Base-by-base conservation (phyloP, 1,140 invertebrate genomes). In the Drosophila grimshawi region DNA sequence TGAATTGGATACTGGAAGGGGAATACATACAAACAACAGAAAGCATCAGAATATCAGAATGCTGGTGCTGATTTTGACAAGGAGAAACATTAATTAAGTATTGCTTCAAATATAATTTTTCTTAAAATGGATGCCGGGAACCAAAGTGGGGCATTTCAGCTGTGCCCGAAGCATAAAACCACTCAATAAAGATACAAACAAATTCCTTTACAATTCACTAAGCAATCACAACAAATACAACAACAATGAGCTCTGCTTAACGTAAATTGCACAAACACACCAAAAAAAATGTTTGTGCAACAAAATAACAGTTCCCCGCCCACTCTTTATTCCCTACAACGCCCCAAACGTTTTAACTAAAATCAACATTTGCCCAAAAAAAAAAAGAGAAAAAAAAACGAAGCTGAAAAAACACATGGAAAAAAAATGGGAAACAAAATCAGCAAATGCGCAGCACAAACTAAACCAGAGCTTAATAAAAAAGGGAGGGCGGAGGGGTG, bases 361-460 rank as follows among this genome's bases (percentile, higher is more conserved):
- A 70, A 64, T 75, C 52, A 75, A 75, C 72, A 76, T 64, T 70
- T 64, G 29, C 39, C 55, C 52, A 73, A 53, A 57, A 46, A 73
- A 48, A 43, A 39, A 41, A 62, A 55, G 35, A 48, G 37, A 39
- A 30, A 7, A 39, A 7, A 35, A 39, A 19, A 3, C 19, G 11
- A 8, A 19, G 19, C 29, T 7, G 4, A 5, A 43, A 7, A 55
- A 56, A 72, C 73, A 67, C n/a, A 27, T 43, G 10, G 35, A 45
- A 56, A 37, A 59, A 52, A 68, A 65, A 62, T 59, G 43, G 33
- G 30, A 27, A 48, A 64, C 29, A 64, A 64, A 75, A 70, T 64
- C 45, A 75, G 64, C 60, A 76, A 76, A 76, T 70, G 72, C 72
- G 72, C 72, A 75, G 60, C 72, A 57, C 30, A 63, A 67, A 74